These are phyloP conservation scores for Canis aureus DNA, from an alignment of 2,113 vertebrate species.

Conservation along the genomic window DNA sequence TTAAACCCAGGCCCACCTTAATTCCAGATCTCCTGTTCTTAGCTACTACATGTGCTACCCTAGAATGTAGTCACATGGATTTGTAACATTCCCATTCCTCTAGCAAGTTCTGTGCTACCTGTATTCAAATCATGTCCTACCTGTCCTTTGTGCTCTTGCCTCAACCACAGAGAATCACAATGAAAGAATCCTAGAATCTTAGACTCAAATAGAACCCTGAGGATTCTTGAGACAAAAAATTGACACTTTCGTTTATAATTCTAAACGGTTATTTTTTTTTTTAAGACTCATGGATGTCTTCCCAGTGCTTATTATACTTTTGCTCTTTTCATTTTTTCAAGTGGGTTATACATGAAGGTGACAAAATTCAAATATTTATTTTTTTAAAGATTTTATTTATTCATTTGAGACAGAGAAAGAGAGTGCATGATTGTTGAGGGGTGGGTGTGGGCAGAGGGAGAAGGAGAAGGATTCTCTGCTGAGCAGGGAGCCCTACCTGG, in stretches of 20 bases:
- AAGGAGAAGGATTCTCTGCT: neutral
- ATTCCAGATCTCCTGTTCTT: neutral
- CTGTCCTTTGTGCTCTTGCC: neutral
- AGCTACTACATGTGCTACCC: neutral
- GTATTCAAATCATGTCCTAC: neutral
- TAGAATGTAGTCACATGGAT: neutral
- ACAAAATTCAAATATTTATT: neutral
- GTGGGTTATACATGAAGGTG: neutral
- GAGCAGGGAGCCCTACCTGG: neutral
- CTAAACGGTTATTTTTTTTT: neutral
- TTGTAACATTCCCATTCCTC: neutral
- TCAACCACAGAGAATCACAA: neutral
- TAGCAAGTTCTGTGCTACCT: neutral
- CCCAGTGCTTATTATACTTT: neutral
- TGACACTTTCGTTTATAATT: conserved; percentile 30
- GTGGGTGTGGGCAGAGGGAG: neutral
- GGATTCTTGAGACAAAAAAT: neutral
- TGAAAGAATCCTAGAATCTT: neutral
- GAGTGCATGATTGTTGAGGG: too few species aligned
- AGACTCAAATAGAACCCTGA: neutral
- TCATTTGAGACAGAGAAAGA: neutral
- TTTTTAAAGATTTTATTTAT: neutral
- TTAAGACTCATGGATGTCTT: neutral
- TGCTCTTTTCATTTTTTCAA: conserved; percentile 51
- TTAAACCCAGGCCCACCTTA: neutral